Evolutionary conservation across 2,797 vertebrate species (phyloP), one percentile per base, ranked within the genome.

Genomic region (Benthosema pterotum): DNA sequence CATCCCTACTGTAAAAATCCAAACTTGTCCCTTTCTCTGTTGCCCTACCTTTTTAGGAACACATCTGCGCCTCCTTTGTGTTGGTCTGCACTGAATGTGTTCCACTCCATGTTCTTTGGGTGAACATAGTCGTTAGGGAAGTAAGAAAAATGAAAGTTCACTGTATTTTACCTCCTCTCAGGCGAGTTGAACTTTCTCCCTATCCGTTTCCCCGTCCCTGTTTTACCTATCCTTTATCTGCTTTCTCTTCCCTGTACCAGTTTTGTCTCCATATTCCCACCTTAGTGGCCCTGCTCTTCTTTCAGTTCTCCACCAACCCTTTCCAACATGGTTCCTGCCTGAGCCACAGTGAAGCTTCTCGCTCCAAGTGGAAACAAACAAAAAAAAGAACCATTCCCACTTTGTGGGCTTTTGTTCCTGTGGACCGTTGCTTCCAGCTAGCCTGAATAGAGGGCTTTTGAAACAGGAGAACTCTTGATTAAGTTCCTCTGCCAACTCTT

Each of bases 381-480:
- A 70, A 74, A 80, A 80, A 83, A 77, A 84, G 78, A 60, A 42
- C 45, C 22, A 0, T 63, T 63, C 56, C 74, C 60, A 42, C 74
- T 77, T 60, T 13, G 53, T 62, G 42, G 54, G 60, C 65, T 76
- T 84, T 83, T 70, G 78, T 87, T 81, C 64, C 61, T 55, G 52
- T 49, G 4, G 74, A 64, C 69, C 65, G 72, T 73, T 50, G 59
- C 67, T 51, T 78, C 72, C 69, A 58, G 53, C 50, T 9, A 11
- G 17, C 63, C 46, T 65, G 63, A 72, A 67, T 74, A 60, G 63
- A 80, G 80, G 70, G 72, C 74, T 87, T 85, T 90, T 90, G 90
- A 91, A 91, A 92, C 78, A 78, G 74, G 88, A 92, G 88, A 92
- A 85, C 77, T 83, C 85, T 90, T 91, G 86, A 90, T 92, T 91